Base-by-base conservation (phyloP, 1,140 invertebrate species). In the Sarcophaga bullata region DNA sequence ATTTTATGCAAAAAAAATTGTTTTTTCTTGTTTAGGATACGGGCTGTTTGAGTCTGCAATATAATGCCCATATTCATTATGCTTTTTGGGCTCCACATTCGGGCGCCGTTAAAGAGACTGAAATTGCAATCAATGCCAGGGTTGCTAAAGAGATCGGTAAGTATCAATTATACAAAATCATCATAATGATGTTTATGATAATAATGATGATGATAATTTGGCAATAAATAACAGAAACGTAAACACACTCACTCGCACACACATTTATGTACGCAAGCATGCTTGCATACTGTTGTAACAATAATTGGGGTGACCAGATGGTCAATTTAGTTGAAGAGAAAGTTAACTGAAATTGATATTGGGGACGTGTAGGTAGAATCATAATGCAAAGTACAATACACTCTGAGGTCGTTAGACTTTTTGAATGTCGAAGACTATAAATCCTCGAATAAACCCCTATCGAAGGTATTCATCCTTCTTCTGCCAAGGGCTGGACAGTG, bases 101-200 rank as follows among this genome's bases (percentile, higher is more conserved):
- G 17, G 89, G 89, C 25, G 85, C 85, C 78, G 85, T 90, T 81
- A 88, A 88, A 85, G 89, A 90, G 80, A 89, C 86, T 8, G 89
- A 90, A 85, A 90, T 90, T 87, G 89, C 89, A 83, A 90, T 90
- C 82, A 90, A 90, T 89, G 88, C 89, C 86, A 87, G 88, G 83
- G 87, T 89, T 82, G 89, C 89, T 83, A 90, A 90, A 84, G 87
- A 88, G 84, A 88, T 90, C 37, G 89, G 89, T 90, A 78, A 85
- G 86, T 47, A 25, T n/a, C 46, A 49, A 49, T 52, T 50, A 49
- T 50, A 8, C 46, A 81, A 25, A 8, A 82, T 47, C 49, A 62
- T 15, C 11, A 37, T 37, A 37, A 37, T 37, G 25, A 37, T 37
- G 25, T 37, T 37, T 37, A 37, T 37, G 25, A 37, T 37, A 37